These are phyloP conservation scores for Megalurothrips usitatus DNA, from an alignment of 2,888 invertebrate genomes.

Conservation along the genomic window DNA sequence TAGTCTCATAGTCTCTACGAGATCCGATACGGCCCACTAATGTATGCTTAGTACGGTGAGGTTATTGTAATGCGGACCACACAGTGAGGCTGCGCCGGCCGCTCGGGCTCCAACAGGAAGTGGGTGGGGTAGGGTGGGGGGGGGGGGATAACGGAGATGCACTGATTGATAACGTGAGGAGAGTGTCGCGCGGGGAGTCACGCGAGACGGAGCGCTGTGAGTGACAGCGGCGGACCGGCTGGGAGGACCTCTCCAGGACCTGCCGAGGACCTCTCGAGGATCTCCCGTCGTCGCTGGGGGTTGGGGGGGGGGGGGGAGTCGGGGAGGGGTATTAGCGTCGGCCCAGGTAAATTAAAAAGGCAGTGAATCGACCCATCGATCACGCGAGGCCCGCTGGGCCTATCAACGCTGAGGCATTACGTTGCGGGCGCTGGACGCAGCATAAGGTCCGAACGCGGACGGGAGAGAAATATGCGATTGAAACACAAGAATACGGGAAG, in stretches of 20 bases:
- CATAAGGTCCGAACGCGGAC: too few species aligned
- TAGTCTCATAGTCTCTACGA: too few species aligned
- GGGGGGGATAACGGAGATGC: neutral
- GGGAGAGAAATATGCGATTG: too few species aligned
- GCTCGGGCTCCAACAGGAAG: neutral
- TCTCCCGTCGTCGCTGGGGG: too few species aligned
- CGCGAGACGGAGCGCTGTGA: neutral
- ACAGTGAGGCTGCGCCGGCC: neutral
- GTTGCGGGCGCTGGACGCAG: too few species aligned
- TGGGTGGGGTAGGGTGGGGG: neutral
- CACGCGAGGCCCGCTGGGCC: neutral
- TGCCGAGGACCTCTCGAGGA: too few species aligned
- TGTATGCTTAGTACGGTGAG: neutral
- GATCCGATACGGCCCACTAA: constrained; percentile 9
- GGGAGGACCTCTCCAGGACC: neutral
- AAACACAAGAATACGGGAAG: too few species aligned
- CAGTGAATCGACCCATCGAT: neutral
- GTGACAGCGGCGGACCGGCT: neutral
- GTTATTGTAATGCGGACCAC: constrained; percentile 22
- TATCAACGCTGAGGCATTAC: too few species aligned
- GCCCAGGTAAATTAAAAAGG: neutral
- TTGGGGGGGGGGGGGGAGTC: too few species aligned
- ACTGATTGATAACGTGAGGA: neutral
- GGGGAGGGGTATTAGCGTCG: neutral
- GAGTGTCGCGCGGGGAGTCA: neutral